These are phyloP conservation scores for Eupithecia inturbata DNA, from an alignment of 2,888 invertebrate genomes.

Conservation along the genomic window DNA sequence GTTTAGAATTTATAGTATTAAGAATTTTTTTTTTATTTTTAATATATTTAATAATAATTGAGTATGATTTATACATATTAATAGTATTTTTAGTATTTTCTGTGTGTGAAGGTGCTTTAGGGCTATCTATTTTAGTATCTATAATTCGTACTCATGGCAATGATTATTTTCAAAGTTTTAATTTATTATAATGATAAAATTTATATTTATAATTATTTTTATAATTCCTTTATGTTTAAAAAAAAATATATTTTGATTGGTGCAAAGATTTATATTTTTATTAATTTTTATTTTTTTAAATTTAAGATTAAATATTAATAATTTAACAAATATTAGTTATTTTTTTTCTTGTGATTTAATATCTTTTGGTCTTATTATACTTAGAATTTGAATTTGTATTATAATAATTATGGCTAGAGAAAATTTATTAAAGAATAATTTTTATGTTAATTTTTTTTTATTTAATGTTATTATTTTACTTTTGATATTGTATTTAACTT, in stretches of 20 bases:
- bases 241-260: constrained; percentile 4
- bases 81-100: constrained; percentile 86
- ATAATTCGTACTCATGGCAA: constrained; percentile 86
- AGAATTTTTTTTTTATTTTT: constrained; percentile 81
- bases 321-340: constrained; percentile 56
- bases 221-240: background rate
- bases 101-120: constrained; percentile 87
- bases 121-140: constrained; percentile 85
- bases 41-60: constrained; percentile 73
- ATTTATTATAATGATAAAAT: constrained; percentile 84
- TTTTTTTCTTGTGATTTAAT: constrained; percentile 78
- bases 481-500: constrained; percentile 82
- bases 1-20: constrained; percentile 85
- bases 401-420: constrained; percentile 57
- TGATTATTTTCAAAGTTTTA: constrained; percentile 86
- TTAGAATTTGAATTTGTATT: constrained; percentile 85
- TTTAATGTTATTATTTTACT: constrained; percentile 81
- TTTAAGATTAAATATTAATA: constrained; percentile 62
- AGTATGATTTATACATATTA: constrained; percentile 82
- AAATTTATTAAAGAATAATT: constrained; percentile 71
- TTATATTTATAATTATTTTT: constrained; percentile 67
- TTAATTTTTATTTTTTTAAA: constrained; percentile 78
- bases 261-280: constrained; percentile 74
- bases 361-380: no score
- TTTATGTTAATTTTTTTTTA: constrained; percentile 80